Evolutionary conservation across 2,797 vertebrate genomes (phyloP).

Genomic region (Cyclopterus lumpus): DNA sequence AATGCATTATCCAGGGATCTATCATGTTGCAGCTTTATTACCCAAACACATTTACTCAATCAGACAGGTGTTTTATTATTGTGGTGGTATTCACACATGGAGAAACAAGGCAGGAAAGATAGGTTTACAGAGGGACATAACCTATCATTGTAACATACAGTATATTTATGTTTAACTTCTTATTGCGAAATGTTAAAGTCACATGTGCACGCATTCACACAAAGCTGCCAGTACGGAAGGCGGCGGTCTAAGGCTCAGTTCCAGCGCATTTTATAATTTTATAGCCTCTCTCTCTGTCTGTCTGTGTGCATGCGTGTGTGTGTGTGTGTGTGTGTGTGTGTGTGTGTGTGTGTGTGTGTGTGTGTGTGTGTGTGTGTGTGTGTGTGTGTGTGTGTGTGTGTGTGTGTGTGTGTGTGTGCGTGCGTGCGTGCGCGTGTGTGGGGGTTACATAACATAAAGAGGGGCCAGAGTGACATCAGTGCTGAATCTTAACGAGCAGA

Average conservation of each 20-base stretch:
- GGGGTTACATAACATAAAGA: slow-evolving; percentile 57
- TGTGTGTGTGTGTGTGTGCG: background rate
- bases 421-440: slow-evolving; percentile 8
- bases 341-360: slow-evolving; percentile 16
- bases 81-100: background rate
- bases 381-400: background rate
- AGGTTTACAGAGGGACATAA: background rate
- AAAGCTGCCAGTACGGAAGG: slow-evolving; percentile 17
- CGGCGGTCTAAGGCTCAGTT: slow-evolving; percentile 19
- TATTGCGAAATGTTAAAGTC: slow-evolving; percentile 11
- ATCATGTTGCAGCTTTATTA: background rate
- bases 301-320: background rate
- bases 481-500: slow-evolving; percentile 57
- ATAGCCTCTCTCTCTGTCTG: slow-evolving; percentile 19
- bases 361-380: background rate
- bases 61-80: background rate
- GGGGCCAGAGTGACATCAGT: slow-evolving; percentile 65
- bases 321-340: background rate
- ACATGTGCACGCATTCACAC: background rate
- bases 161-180: background rate
- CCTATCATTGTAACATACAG: background rate
- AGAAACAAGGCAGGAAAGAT: background rate
- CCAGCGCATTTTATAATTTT: slow-evolving; percentile 40
- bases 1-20: background rate
- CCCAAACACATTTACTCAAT: background rate